Conservation (phyloP, 2,113 vertebrate genomes). For the Aegotheles bennettii region DNA sequence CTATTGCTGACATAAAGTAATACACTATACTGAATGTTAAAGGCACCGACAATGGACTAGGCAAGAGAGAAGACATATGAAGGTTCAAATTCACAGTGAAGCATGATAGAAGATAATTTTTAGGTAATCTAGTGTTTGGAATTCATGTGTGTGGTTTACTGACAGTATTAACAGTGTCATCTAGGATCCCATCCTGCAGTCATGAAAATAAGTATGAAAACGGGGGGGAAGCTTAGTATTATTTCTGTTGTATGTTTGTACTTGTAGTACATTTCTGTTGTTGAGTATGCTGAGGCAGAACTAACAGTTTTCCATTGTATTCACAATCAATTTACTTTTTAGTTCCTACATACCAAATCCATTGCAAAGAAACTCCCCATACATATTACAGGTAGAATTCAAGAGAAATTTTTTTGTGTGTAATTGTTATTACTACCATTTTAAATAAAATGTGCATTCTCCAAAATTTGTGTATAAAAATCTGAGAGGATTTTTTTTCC, state of each 20-base stretch:
- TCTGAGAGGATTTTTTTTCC: neutral
- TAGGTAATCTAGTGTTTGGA: neutral
- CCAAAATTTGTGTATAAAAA: neutral
- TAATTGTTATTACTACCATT: too few relatives aligned
- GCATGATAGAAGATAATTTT: neutral
- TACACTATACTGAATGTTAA: neutral
- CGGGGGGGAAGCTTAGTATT: neutral
- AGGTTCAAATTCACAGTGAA: neutral
- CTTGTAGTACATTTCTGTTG: neutral
- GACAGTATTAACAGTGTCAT: neutral
- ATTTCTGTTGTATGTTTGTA: neutral
- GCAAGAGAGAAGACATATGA: neutral
- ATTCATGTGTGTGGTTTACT: neutral
- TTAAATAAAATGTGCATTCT: neutral
- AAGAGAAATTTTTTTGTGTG: neutral
- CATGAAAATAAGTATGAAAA: neutral
- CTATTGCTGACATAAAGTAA: neutral
- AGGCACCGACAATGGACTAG: neutral
- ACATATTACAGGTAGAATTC: neutral
- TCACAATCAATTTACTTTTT: neutral
- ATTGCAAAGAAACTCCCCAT: neutral
- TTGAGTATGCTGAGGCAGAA: neutral
- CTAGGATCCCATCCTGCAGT: neutral
- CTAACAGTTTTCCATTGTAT: neutral
- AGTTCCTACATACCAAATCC: neutral